Conservation (phyloP, 2,113 vertebrate species). For the Leptodactylus fuscus region DNA sequence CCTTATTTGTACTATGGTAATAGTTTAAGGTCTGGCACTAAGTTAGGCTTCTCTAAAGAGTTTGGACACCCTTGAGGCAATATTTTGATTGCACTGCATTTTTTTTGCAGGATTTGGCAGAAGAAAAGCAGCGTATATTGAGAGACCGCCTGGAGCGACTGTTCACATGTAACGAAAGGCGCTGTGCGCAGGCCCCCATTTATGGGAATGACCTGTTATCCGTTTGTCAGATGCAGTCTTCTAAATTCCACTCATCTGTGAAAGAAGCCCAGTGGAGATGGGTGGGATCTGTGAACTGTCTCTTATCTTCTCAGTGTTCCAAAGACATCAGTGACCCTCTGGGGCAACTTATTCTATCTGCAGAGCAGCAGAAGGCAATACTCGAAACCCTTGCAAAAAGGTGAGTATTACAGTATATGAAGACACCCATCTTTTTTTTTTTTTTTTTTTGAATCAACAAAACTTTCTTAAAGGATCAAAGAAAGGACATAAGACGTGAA, state of each 20-base stretch:
- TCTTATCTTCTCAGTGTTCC: slow-evolving; percentile 55
- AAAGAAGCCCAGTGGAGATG: slow-evolving; percentile 74
- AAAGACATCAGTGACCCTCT: slow-evolving; percentile 64
- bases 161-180: slow-evolving; percentile 84
- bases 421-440: too few relatives aligned
- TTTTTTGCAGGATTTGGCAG: slow-evolving; percentile 78
- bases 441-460: too few relatives aligned
- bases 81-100: neutral
- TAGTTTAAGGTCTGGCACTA: too few relatives aligned
- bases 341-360: slow-evolving; percentile 72
- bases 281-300: slow-evolving; percentile 79
- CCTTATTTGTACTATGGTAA: too few relatives aligned
- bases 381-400: slow-evolving; percentile 65
- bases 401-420: slow-evolving; percentile 41
- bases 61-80: too few relatives aligned
- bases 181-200: slow-evolving; percentile 81
- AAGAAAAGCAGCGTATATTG: slow-evolving; percentile 84
- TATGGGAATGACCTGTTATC: slow-evolving; percentile 87
- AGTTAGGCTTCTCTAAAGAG: too few relatives aligned
- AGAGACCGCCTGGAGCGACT: slow-evolving; percentile 87
- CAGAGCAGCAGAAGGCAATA: slow-evolving; percentile 56
- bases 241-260: slow-evolving; percentile 60
- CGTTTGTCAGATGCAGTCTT: slow-evolving; percentile 73
- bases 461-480: too few relatives aligned
- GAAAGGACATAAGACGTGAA: too few relatives aligned